Conservation (phyloP, 2,797 vertebrate species). For the Vipera latastei region DNA sequence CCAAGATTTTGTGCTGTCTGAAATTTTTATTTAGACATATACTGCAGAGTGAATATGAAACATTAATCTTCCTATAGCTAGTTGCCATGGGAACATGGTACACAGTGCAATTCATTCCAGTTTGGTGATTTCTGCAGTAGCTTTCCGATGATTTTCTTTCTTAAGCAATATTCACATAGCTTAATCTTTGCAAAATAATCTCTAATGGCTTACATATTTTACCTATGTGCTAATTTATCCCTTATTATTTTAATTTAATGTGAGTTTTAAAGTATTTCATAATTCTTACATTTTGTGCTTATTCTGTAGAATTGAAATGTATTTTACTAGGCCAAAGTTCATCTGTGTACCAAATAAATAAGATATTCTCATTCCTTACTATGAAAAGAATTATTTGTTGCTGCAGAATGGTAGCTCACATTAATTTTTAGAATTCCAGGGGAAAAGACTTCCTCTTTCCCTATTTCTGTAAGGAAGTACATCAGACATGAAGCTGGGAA, state of each 20-base stretch:
- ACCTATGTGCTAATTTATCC: constrained; percentile 32
- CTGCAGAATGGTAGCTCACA: not conserved
- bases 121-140: constrained; percentile 78
- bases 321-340: constrained; percentile 17
- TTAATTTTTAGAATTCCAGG: not conserved
- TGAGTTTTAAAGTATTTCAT: not conserved
- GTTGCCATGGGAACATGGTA: constrained; percentile 84
- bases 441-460: not conserved
- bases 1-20: constrained; percentile 76
- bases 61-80: constrained; percentile 77
- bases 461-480: not conserved
- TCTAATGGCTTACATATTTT: constrained; percentile 21
- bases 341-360: constrained; percentile 26
- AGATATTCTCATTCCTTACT: constrained; percentile 9
- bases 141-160: constrained; percentile 78
- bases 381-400: not conserved
- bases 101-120: constrained; percentile 80
- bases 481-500: not conserved
- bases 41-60: constrained; percentile 78
- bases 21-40: constrained; percentile 83
- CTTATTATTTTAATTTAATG: constrained; percentile 18
- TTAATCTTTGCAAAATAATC: constrained; percentile 38
- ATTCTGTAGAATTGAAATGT: not conserved
- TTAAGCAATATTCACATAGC: constrained; percentile 73
- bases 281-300: not conserved